Evolutionary conservation across 2,797 vertebrate genomes (phyloP).

Genomic region (Dromococcyx pavoninus): DNA sequence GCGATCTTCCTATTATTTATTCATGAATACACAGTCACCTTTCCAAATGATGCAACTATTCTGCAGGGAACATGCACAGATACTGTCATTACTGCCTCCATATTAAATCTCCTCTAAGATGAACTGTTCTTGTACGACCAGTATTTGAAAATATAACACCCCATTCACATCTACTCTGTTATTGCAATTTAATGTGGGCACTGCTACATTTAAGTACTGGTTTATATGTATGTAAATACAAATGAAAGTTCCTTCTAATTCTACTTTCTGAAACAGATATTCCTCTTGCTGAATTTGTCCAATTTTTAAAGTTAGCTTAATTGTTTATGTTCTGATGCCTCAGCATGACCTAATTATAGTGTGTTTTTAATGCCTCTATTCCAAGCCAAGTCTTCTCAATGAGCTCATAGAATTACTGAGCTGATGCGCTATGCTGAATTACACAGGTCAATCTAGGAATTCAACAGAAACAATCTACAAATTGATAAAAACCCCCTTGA

Average conservation of each 20-base stretch:
- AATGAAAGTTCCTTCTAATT: background rate
- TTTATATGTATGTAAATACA: background rate
- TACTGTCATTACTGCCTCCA: background rate
- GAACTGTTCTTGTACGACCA: background rate
- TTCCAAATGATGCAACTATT: background rate
- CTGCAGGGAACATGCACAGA: background rate
- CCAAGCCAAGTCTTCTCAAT: background rate
- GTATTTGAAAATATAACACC: background rate
- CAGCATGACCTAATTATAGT: background rate
- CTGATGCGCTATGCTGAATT: background rate
- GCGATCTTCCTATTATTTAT: background rate
- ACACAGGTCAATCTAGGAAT: background rate
- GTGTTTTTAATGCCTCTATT: background rate
- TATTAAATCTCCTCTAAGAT: background rate
- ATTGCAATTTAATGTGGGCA: background rate
- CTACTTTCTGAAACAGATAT: background rate
- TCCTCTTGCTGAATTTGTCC: background rate
- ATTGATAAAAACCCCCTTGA: background rate
- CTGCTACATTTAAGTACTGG: background rate
- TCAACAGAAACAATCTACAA: background rate
- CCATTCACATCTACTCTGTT: background rate
- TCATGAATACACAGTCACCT: background rate
- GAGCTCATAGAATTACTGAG: background rate
- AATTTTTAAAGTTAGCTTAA: background rate
- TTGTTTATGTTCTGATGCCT: background rate